Percentiles rank a stretch among this genome's conserved stretches.
Evolutionary conservation across 92 coral and sea anemone species (phyloP).

Genomic region (Phenganax stokvisi): DNA sequence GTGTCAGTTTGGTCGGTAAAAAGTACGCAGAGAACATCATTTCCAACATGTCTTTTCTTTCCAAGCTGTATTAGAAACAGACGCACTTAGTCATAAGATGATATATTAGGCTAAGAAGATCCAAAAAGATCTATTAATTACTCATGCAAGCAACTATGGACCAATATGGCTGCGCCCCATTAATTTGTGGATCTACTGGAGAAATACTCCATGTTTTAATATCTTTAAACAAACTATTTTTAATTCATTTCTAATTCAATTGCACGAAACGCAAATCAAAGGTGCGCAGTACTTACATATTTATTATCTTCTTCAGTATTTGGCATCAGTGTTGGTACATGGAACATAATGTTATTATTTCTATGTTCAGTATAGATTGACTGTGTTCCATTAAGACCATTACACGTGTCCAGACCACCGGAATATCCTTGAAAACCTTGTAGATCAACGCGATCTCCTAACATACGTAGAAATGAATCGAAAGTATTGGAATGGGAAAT

Average conservation of each 20-base stretch:
- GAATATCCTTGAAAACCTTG: slow-evolving; percentile 76
- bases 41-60: slow-evolving; percentile 93
- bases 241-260: too few relatives aligned
- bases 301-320: slow-evolving; percentile 69
- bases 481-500: slow-evolving; percentile 75
- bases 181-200: too few relatives aligned
- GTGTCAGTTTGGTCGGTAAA: slow-evolving; percentile 76
- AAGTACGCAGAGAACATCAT: slow-evolving; percentile 85
- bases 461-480: slow-evolving; percentile 69
- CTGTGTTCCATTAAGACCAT: slow-evolving; percentile 80
- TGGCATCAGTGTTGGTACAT: slow-evolving; percentile 88
- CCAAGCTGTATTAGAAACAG: slow-evolving; percentile 54
- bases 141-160: too few relatives aligned
- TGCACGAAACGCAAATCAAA: not conserved
- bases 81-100: too few relatives aligned
- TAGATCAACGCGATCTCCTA: slow-evolving; percentile 73
- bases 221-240: not conserved
- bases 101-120: too few relatives aligned
- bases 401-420: slow-evolving; percentile 74
- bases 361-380: slow-evolving; percentile 73
- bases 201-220: not conserved
- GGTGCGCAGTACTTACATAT: slow-evolving; percentile 53
- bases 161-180: too few relatives aligned
- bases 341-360: slow-evolving; percentile 84
- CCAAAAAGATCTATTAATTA: too few relatives aligned